These are phyloP conservation scores for Henicopernis longicauda DNA, from an alignment of 2,113 vertebrate species.

Conservation along the genomic window DNA sequence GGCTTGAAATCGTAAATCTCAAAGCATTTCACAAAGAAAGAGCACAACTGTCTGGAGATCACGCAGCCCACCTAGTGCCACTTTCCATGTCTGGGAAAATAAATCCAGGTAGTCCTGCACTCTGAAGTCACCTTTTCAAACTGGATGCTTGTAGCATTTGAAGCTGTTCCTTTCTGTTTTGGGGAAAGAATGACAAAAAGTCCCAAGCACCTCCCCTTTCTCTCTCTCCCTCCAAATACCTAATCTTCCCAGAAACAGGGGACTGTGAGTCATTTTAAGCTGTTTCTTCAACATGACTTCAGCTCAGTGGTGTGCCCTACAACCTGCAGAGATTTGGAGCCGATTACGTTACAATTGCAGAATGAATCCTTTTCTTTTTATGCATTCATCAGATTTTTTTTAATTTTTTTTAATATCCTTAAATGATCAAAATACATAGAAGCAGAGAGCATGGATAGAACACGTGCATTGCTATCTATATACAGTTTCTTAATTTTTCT, in stretches of 20 bases:
- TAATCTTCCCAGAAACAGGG: constrained; percentile 20
- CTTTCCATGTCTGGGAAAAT: constrained; percentile 17
- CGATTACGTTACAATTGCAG: background rate
- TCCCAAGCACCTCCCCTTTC: background rate
- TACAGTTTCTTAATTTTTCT: background rate
- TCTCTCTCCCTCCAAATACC: background rate
- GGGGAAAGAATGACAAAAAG: background rate
- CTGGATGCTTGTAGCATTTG: background rate
- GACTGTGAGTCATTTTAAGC: constrained; percentile 37
- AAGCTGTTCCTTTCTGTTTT: background rate
- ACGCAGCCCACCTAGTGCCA: background rate
- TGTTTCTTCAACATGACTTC: constrained; percentile 12
- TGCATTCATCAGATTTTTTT: background rate
- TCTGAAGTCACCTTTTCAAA: constrained; percentile 20
- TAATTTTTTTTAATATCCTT: background rate
- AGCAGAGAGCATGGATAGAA: background rate
- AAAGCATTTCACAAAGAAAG: background rate
- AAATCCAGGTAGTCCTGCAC: constrained; percentile 17
- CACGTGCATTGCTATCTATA: background rate
- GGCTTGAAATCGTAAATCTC: background rate
- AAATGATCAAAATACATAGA: background rate
- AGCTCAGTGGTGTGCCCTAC: constrained; percentile 10
- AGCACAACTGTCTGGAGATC: constrained; percentile 2
- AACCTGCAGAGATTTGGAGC: constrained; percentile 19
- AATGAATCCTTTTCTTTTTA: background rate